Conservation (phyloP, 2,888 invertebrate genomes). For the Lasioglossum lativentre region DNA sequence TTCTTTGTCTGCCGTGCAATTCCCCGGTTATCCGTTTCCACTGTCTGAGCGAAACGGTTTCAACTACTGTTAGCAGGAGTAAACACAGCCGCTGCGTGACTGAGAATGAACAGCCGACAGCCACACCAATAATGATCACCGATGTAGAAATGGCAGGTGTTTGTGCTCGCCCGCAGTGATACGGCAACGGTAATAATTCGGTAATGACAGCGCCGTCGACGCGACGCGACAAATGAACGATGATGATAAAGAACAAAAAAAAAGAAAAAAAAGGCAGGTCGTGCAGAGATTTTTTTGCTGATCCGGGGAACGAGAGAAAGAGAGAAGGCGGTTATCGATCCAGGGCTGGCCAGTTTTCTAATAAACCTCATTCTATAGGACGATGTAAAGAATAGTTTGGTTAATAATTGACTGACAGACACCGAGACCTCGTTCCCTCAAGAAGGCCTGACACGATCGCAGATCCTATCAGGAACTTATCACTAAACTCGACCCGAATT, state of each 20-base stretch:
- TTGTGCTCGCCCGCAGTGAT: slow-evolving; percentile 24
- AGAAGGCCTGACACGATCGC: slow-evolving; percentile 48
- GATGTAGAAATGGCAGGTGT: slow-evolving; percentile 18
- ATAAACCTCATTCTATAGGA: slow-evolving; percentile 6
- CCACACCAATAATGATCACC: slow-evolving; percentile 33
- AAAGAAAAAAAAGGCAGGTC: neutral
- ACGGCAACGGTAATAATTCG: slow-evolving; percentile 21
- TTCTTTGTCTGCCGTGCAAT: slow-evolving; percentile 24
- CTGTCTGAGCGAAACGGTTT: slow-evolving; percentile 43
- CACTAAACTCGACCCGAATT: slow-evolving; percentile 69
- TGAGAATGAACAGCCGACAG: slow-evolving; percentile 27
- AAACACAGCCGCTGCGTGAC: slow-evolving; percentile 59
- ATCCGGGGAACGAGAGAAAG: neutral
- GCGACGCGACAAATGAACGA: neutral
- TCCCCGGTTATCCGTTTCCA: slow-evolving; percentile 37
- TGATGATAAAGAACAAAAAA: neutral
- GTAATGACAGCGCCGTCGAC: neutral
- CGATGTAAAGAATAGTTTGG: slow-evolving; percentile 17
- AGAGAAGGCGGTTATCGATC: slow-evolving; percentile 29
- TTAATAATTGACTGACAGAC: slow-evolving; percentile 41
- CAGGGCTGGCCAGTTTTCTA: neutral
- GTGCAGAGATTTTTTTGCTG: neutral
- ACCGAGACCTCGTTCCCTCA: slow-evolving; percentile 40
- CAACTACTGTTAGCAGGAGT: slow-evolving; percentile 43
- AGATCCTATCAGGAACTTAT: slow-evolving; percentile 60